A percentile compares a stretch with the other conserved stretches of the same genome.
Conservation (phyloP, 2,113 vertebrate genomes). For the Podarcis muralis region DNA sequence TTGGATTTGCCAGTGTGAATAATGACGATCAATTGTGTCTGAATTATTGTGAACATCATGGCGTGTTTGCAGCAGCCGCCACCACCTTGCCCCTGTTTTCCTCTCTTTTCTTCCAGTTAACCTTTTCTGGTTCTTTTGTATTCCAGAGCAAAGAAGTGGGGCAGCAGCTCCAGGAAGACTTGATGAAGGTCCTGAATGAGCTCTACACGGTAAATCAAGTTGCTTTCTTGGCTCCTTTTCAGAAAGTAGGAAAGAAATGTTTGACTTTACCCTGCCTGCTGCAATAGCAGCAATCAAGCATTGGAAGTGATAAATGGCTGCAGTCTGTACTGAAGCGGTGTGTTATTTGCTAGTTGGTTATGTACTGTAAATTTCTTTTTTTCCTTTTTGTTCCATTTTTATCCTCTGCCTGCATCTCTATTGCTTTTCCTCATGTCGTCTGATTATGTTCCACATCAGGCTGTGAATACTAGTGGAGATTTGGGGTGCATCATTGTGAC, state of each 20-base stretch:
- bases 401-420: background rate
- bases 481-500: background rate
- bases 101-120: slow-evolving; percentile 65
- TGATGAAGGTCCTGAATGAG: slow-evolving; percentile 97
- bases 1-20: slow-evolving; percentile 60
- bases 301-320: slow-evolving; percentile 24
- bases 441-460: background rate
- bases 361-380: slow-evolving; percentile 23
- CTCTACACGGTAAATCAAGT: slow-evolving; percentile 90
- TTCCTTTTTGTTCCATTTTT: background rate
- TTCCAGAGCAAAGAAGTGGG: slow-evolving; percentile 97
- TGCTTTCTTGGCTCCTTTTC: slow-evolving; percentile 43
- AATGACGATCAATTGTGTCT: slow-evolving; percentile 43
- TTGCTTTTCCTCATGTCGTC: background rate
- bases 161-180: slow-evolving; percentile 93
- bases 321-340: slow-evolving; percentile 25
- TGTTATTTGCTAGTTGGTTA: background rate
- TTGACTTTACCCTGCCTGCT: slow-evolving; percentile 43
- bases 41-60: slow-evolving; percentile 6
- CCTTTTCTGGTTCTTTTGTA: slow-evolving; percentile 67
- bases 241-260: slow-evolving; percentile 43
- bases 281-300: slow-evolving; percentile 21
- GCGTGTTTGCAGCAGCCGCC: background rate
- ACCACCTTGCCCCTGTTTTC: background rate
- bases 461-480: background rate